Base-by-base conservation (phyloP, 2,888 invertebrate species). In the Limnephilus rhombicus region DNA sequence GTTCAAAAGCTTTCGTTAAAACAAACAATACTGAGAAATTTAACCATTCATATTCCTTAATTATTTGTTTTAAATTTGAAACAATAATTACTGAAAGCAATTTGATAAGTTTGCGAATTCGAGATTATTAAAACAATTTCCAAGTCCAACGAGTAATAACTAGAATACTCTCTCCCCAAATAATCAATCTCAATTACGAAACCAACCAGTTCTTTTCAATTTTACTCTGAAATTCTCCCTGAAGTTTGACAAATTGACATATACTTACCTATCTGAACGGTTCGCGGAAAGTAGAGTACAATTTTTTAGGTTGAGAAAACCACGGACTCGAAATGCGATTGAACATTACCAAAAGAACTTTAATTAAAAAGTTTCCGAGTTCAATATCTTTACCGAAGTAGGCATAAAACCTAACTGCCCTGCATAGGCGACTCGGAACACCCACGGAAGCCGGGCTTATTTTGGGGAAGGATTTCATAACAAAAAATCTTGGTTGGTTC, bases 281-380 rank as follows among this genome's bases (percentile, higher is more conserved):
- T 68, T 87, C 29, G 49, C 87, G 24, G 87, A 68, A 68, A 34
- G 29, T 31, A 24, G 53, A 29, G 41, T n/a, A 45, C 41, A 45
- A 86, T 86, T 85, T 68, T 88, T 85, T 87, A 87, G 91, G 80
- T 91, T 45, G 80, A 37, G 87, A 31, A 41, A 87, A 87, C 91
- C 91, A 80, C 91, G 45, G 34, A 91, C 87, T 85, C 53, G 81
- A 85, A 91, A 87, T 86, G 86, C 85, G 86, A 91, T 91, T 86
- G 91, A 91, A 91, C 86, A 91, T 87, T 87, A 45, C 87, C 68
- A 81, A 91, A 91, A 91, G 91, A 91, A 91, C 86, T 91, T 91
- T 91, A 91, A 91, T 91, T 91, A 91, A 91, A 91, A 91, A 91
- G 91, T 91, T 91, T 91, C 80, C 31, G 80, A 80, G 31, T 87